phyloP scores from a whole-genome alignment of 2,888 invertebrate species.

The Tethea ocularis region DNA sequence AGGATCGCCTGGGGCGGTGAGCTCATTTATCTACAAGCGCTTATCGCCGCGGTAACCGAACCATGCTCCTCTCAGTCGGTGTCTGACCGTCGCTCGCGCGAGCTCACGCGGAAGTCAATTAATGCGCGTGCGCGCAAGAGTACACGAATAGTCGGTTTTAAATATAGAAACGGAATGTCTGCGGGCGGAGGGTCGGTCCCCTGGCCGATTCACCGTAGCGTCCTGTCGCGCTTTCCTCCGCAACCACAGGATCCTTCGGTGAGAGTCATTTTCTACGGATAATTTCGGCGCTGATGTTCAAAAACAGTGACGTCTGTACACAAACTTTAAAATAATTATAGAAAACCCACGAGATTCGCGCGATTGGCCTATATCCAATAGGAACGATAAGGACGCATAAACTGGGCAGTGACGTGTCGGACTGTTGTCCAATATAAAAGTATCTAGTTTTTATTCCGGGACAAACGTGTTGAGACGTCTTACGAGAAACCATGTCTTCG shows the following conservation, averaged over 20 bases:
- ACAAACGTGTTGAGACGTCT: conserved; percentile 55
- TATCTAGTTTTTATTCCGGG: conserved; percentile 58
- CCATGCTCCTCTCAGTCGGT: conserved; percentile 74
- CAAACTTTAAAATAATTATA: conserved; percentile 72
- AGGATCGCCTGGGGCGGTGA: conserved; percentile 80
- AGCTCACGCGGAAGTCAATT: conserved; percentile 81
- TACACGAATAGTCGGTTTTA: conserved; percentile 82
- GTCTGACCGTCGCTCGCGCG: conserved; percentile 78
- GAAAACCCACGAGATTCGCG: conserved; percentile 68
- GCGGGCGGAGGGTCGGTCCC: conserved; percentile 86
- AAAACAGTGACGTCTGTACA: conserved; percentile 66
- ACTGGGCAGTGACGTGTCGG: conserved; percentile 65
- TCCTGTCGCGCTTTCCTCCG: conserved; percentile 76
- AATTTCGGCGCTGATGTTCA: conserved; percentile 56
- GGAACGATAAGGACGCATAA: conserved; percentile 66
- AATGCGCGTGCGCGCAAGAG: conserved; percentile 77
- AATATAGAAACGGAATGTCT: conserved; percentile 81
- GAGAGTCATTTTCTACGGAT: conserved; percentile 63
- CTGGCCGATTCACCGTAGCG: conserved; percentile 88
- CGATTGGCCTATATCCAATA: conserved; percentile 82
- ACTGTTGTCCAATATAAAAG: conserved; percentile 72
- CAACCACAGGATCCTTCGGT: conserved; percentile 73
- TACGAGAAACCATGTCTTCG: conserved; percentile 67
- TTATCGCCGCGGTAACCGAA: conserved; percentile 69
- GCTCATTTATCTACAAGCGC: conserved; percentile 74